These are phyloP conservation scores for Acromyrmex echinatior DNA, from an alignment of 1,140 invertebrate species.

Conservation along the genomic window DNA sequence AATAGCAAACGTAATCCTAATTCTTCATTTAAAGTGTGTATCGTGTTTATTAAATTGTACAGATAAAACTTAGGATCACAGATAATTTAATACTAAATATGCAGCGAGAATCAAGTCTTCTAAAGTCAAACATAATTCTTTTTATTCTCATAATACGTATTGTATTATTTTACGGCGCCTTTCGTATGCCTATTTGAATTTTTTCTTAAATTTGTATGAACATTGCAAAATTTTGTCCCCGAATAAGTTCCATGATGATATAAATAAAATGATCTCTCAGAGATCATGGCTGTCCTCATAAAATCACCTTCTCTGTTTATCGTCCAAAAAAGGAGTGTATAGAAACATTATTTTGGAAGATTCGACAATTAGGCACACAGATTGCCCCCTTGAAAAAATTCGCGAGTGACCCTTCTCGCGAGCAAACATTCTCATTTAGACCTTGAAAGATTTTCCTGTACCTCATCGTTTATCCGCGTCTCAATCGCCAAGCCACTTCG, in stretches of 20 bases:
- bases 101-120: background rate
- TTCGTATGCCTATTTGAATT: background rate
- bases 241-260: background rate
- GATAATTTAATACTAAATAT: background rate
- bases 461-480: background rate
- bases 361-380: constrained; percentile 50
- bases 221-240: constrained; percentile 12
- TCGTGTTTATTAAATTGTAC: background rate
- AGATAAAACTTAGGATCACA: background rate
- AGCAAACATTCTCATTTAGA: background rate
- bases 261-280: background rate
- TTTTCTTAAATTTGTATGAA: background rate
- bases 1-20: background rate
- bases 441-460: background rate
- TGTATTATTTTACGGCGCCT: background rate
- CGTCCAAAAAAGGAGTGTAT: constrained; percentile 13
- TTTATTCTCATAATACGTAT: background rate
- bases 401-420: background rate
- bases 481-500: background rate
- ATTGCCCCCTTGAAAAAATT: background rate
- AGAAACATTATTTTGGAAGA: constrained; percentile 57
- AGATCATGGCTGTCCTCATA: background rate
- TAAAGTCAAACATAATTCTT: background rate
- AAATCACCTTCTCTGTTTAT: background rate
- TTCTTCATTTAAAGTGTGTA: background rate